Conservation (phyloP, 2,113 vertebrate species). For the Caloenas nicobarica region DNA sequence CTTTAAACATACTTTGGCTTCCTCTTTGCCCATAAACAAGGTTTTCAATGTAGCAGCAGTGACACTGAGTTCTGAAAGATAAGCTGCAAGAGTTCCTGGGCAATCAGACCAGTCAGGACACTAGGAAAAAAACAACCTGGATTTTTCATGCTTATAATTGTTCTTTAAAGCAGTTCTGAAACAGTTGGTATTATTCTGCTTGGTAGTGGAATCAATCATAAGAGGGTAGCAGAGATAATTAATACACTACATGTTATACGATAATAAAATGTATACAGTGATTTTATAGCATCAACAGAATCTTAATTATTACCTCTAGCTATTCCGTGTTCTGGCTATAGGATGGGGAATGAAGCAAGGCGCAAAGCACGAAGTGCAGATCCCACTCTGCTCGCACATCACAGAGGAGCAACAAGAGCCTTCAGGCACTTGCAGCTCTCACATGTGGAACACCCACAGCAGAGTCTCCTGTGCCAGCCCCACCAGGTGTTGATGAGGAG, state of each 20-base stretch:
- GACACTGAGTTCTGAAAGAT: neutral
- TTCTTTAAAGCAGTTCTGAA: neutral
- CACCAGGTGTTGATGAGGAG: no score
- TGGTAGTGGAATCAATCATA: neutral
- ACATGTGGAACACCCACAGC: neutral
- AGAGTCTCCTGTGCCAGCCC: neutral
- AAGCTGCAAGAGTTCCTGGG: neutral
- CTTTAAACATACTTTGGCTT: neutral
- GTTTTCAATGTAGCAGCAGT: neutral
- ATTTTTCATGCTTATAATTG: neutral
- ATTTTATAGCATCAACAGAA: neutral
- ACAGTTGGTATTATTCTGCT: neutral
- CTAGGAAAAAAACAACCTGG: neutral
- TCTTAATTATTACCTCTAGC: neutral
- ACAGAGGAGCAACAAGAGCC: neutral
- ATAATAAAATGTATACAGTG: neutral
- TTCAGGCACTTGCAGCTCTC: neutral
- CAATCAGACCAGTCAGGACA: neutral
- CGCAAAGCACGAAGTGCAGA: neutral
- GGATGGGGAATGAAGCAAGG: neutral
- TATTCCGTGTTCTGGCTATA: neutral
- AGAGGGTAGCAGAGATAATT: neutral
- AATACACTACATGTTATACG: neutral
- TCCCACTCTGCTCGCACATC: rapidly evolving
- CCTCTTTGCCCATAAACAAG: neutral